These are phyloP conservation scores for Phyllostomus discolor DNA, from an alignment of 2,113 vertebrate species.

Conservation along the genomic window DNA sequence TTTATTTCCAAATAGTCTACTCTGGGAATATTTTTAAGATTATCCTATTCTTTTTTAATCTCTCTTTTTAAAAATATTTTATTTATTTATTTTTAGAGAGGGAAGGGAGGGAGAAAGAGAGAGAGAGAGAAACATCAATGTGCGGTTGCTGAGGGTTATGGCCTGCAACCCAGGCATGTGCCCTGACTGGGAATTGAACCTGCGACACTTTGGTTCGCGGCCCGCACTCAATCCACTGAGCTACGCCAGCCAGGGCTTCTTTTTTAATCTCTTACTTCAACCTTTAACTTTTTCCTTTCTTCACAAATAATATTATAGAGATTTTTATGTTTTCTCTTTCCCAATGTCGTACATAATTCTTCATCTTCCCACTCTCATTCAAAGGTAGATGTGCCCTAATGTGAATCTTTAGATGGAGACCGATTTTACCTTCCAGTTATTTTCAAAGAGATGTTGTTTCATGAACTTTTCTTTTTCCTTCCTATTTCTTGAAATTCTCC, in stretches of 20 bases:
- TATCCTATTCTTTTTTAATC: background rate
- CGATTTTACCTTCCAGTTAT: background rate
- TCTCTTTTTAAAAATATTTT: too few species aligned
- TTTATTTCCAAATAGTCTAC: background rate
- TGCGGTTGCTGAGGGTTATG: too few species aligned
- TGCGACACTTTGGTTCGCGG: too few species aligned
- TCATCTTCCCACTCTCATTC: background rate
- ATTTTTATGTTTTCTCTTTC: background rate
- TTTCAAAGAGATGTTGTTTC: background rate
- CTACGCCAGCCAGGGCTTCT: background rate
- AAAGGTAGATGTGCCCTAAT: background rate
- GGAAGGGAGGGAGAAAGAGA: too few species aligned
- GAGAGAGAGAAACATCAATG: too few species aligned
- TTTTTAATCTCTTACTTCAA: background rate
- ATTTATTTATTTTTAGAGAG: too few species aligned
- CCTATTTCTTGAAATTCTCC: background rate
- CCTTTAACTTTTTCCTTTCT: background rate
- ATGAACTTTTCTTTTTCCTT: background rate
- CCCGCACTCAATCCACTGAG: too few species aligned
- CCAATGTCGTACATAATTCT: background rate
- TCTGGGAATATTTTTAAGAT: background rate
- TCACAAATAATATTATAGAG: background rate
- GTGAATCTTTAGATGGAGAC: background rate
- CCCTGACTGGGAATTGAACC: too few species aligned
- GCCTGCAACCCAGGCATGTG: too few species aligned